Evolutionary conservation across 2,113 vertebrate genomes (phyloP).

Genomic region (Elaphurus davidianus): DNA sequence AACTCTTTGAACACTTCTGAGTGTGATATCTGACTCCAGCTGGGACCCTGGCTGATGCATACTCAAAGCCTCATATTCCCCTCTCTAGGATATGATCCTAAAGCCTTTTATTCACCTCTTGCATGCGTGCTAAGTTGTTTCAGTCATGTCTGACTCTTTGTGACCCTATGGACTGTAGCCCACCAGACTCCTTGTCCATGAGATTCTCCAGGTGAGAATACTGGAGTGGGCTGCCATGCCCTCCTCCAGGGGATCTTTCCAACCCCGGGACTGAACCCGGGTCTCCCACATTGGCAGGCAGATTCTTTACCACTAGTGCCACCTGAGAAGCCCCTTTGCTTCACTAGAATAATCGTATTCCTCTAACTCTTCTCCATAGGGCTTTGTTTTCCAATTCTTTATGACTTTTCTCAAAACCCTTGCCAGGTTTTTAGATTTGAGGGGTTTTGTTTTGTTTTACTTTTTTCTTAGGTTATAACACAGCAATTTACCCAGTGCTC

Average conservation of each 20-base stretch:
- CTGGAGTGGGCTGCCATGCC: background rate
- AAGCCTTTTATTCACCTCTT: background rate
- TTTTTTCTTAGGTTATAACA: background rate
- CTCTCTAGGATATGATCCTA: background rate
- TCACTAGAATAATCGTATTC: background rate
- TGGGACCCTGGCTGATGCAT: background rate
- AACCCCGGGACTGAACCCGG: background rate
- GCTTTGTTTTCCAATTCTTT: conserved; percentile 22
- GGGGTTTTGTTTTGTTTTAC: background rate
- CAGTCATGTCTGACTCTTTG: background rate
- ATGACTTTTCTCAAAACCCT: background rate
- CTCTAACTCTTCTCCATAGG: background rate
- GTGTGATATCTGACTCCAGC: background rate
- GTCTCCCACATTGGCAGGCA: background rate
- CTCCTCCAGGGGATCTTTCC: background rate
- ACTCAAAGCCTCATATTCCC: background rate
- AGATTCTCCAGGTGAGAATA: background rate
- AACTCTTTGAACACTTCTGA: background rate
- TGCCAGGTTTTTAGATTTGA: background rate
- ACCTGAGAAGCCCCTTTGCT: background rate
- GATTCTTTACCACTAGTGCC: background rate
- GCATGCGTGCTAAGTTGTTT: accelerated
- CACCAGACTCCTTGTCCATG: background rate
- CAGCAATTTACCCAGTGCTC: background rate
- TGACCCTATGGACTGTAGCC: background rate